These are phyloP conservation scores for Choloepus hoffmanni DNA, from an alignment of 2,113 vertebrate genomes.

Conservation along the genomic window DNA sequence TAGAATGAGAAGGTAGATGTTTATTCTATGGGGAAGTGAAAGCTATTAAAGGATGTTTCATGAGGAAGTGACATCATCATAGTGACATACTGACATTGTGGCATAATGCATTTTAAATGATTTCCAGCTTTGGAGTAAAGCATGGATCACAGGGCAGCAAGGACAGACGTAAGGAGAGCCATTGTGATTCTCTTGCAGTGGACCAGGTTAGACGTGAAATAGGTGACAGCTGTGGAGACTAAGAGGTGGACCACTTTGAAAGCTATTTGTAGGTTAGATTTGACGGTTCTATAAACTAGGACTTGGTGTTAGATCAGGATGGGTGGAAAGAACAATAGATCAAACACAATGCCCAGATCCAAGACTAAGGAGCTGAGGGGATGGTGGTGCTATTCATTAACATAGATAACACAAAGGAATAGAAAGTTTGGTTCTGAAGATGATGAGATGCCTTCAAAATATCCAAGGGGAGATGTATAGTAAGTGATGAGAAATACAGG, in stretches of 20 bases:
- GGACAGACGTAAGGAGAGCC: background rate
- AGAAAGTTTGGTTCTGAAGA: background rate
- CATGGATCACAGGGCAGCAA: background rate
- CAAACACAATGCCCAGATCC: background rate
- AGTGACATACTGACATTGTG: background rate
- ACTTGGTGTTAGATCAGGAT: background rate
- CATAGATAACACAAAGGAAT: background rate
- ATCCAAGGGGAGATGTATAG: background rate
- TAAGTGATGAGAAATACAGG: background rate
- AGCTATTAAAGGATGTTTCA: background rate
- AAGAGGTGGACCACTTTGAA: background rate
- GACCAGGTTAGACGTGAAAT: background rate
- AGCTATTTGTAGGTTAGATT: background rate
- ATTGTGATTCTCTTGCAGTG: background rate
- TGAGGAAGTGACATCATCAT: background rate
- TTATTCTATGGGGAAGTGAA: background rate
- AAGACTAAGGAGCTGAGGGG: background rate
- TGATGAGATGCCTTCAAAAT: background rate
- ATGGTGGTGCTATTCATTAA: background rate
- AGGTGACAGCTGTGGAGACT: too few species aligned
- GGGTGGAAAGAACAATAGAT: background rate
- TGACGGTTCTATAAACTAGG: background rate
- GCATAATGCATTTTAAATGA: background rate
- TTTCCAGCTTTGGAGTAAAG: background rate
- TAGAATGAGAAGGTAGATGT: background rate